phyloP scores from a whole-genome alignment of 2,797 vertebrate species.

The Phrynocephalus guinanensis region DNA sequence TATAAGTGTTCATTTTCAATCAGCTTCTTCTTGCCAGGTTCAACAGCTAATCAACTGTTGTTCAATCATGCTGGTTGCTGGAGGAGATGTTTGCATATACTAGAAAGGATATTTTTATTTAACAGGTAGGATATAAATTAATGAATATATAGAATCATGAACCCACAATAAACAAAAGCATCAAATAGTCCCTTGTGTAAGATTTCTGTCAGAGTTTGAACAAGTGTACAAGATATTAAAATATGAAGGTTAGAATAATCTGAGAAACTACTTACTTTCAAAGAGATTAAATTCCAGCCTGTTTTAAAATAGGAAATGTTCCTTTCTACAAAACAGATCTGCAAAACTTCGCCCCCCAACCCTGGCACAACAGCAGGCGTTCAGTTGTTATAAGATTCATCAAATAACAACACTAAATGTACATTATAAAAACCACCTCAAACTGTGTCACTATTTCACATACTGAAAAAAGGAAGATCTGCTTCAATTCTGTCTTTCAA shows the following conservation, averaged over 20 bases:
- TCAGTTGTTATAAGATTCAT: background rate
- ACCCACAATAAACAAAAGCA: background rate
- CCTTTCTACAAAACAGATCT: background rate
- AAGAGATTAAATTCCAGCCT: background rate
- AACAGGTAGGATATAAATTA: background rate
- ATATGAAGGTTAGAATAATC: background rate
- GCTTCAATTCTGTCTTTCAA: background rate
- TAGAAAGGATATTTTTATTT: background rate
- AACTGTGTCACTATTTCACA: background rate
- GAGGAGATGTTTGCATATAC: background rate
- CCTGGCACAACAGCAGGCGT: background rate
- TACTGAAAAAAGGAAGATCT: background rate
- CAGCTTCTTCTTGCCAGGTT: background rate
- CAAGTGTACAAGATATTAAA: background rate
- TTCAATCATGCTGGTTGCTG: background rate
- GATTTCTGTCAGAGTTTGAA: constrained; percentile 1
- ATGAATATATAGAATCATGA: background rate
- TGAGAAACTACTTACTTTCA: background rate
- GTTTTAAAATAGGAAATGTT: background rate
- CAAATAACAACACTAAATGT: too few relatives aligned
- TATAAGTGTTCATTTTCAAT: background rate
- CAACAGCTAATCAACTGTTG: background rate
- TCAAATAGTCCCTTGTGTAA: background rate
- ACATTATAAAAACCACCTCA: too few relatives aligned
- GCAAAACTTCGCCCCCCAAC: background rate